A percentile compares a stretch with the other conserved stretches of the same genome.
These are phyloP conservation scores for Meles meles DNA, from an alignment of 2,113 vertebrate species.

Conservation along the genomic window DNA sequence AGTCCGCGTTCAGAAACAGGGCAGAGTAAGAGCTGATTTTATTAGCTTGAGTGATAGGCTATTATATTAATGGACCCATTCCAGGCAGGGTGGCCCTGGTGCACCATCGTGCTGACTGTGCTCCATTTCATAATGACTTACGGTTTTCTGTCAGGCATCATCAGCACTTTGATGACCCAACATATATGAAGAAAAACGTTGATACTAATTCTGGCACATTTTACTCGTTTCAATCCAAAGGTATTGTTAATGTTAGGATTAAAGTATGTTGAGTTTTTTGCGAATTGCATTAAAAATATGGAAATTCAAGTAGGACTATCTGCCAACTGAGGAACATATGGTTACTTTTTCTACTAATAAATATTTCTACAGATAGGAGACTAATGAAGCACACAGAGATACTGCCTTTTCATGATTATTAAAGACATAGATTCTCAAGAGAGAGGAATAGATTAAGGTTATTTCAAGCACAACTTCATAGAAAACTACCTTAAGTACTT, in stretches of 20 bases:
- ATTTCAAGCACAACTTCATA: slow-evolving; percentile 40
- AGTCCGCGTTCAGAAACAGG: slow-evolving; percentile 60
- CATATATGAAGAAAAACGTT: slow-evolving; percentile 7
- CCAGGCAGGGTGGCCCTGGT: slow-evolving; percentile 41
- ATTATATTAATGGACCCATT: slow-evolving; percentile 64
- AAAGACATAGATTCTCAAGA: slow-evolving; percentile 50
- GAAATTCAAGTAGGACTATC: slow-evolving; percentile 50
- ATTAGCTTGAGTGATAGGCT: slow-evolving; percentile 76
- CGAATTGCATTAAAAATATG: slow-evolving; percentile 38
- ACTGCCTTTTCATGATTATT: slow-evolving; percentile 54
- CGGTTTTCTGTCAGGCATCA: slow-evolving; percentile 55
- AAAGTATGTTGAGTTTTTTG: not conserved
- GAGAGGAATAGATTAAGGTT: not conserved
- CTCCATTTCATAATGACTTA: slow-evolving; percentile 62
- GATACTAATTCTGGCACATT: slow-evolving; percentile 21
- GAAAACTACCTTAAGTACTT: not conserved
- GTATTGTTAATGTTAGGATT: not conserved
- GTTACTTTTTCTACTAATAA: slow-evolving; percentile 69
- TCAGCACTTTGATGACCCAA: slow-evolving; percentile 64
- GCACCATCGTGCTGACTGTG: not conserved
- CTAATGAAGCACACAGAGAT: slow-evolving; percentile 54
- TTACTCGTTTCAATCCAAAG: not conserved
- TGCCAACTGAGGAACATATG: slow-evolving; percentile 46
- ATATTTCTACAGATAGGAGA: slow-evolving; percentile 58
- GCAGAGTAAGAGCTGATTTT: slow-evolving; percentile 64